phyloP scores from a whole-genome alignment of 1,140 invertebrate genomes.

The Palaemon carinicauda region DNA sequence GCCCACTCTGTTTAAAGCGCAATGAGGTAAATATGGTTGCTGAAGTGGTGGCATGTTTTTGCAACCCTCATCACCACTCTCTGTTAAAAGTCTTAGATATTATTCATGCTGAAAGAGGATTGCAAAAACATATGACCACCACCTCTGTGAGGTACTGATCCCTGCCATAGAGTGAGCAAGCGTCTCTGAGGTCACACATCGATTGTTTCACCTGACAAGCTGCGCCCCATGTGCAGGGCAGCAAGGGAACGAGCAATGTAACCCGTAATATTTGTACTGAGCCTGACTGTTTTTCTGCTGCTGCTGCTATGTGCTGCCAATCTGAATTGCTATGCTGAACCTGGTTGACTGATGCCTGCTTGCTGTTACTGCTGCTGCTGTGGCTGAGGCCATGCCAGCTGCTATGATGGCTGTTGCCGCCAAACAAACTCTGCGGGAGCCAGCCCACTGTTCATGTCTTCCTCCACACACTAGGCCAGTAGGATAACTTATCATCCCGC shows the following conservation, averaged over 20 bases:
- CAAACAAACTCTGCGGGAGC: slow-evolving; percentile 38
- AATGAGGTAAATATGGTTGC: slow-evolving; percentile 58
- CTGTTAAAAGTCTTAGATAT: slow-evolving; percentile 27
- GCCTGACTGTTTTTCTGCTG: slow-evolving; percentile 53
- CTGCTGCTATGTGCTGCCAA: slow-evolving; percentile 50
- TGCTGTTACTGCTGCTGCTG: slow-evolving; percentile 49
- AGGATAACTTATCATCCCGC: slow-evolving; percentile 23
- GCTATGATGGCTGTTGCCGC: slow-evolving; percentile 35
- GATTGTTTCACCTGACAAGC: slow-evolving; percentile 56
- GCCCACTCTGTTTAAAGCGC: slow-evolving; percentile 56
- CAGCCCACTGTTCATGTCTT: slow-evolving; percentile 11
- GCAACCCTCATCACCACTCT: slow-evolving; percentile 10
- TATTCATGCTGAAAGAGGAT: not conserved
- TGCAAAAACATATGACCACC: slow-evolving; percentile 30
- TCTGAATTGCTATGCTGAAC: slow-evolving; percentile 54
- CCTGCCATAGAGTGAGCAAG: slow-evolving; percentile 54
- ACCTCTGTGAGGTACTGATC: slow-evolving; percentile 55
- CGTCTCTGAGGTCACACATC: slow-evolving; percentile 58
- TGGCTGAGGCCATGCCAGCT: slow-evolving; percentile 50
- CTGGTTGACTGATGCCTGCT: slow-evolving; percentile 53
- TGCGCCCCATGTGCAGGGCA: slow-evolving; percentile 56
- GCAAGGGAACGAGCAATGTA: slow-evolving; percentile 57
- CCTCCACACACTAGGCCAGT: slow-evolving; percentile 15
- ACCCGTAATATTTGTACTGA: slow-evolving; percentile 60
- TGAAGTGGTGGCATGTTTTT: slow-evolving; percentile 18